These are phyloP conservation scores for Paracyclopina nana DNA, from an alignment of 1,140 invertebrate genomes.

Conservation along the genomic window DNA sequence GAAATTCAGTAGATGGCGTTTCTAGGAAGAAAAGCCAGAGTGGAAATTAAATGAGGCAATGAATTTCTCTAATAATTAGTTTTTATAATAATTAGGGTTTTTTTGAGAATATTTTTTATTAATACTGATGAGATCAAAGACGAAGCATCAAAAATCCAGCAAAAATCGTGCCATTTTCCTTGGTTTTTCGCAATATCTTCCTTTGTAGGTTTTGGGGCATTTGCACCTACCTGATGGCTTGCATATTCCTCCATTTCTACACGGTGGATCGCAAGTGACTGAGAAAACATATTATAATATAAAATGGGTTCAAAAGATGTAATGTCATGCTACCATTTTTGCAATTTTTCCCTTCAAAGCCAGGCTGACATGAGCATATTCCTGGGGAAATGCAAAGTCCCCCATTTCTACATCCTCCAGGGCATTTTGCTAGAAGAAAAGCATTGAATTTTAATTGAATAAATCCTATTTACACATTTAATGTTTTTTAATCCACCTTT, in stretches of 20 bases:
- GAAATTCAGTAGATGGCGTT: no score
- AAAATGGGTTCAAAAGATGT: neutral
- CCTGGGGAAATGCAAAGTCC: slow-evolving; percentile 17
- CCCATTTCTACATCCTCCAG: slow-evolving; percentile 16
- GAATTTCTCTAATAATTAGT: no score
- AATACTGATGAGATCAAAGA: no score
- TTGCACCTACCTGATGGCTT: neutral
- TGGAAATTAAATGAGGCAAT: no score
- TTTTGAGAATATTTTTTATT: no score
- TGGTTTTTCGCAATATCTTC: neutral
- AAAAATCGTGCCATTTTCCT: no score
- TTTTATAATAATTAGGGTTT: no score
- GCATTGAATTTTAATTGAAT: neutral
- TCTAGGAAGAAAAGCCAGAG: no score
- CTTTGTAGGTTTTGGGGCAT: neutral
- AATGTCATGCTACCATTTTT: neutral
- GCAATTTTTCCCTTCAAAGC: slow-evolving; percentile 8
- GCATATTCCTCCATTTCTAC: slow-evolving; percentile 4
- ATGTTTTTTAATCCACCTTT: slow-evolving; percentile 8
- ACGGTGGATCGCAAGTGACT: slow-evolving; percentile 1
- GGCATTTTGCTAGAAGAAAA: slow-evolving; percentile 14
- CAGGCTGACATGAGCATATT: slow-evolving; percentile 13
- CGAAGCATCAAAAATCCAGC: no score
- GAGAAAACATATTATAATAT: neutral
- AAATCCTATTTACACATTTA: neutral